Evolutionary conservation across 2,797 vertebrate species (phyloP).

Genomic region (Synaphobranchus kaupii): DNA sequence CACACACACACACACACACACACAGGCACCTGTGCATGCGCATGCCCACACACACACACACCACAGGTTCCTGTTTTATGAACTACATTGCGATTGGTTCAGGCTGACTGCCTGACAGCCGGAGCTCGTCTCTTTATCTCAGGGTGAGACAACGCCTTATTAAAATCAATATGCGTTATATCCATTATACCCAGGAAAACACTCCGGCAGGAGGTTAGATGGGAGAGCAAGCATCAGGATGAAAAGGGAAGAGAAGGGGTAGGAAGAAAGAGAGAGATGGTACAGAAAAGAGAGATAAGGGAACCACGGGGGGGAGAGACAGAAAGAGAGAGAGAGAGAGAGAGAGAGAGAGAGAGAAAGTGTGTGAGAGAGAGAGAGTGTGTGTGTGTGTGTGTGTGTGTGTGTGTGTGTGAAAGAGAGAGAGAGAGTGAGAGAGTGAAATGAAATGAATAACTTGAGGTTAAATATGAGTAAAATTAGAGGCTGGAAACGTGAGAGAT

Average conservation of each 20-base stretch:
- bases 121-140: not conserved
- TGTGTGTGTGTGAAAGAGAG: not conserved
- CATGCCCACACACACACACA: not conserved
- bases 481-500: not conserved
- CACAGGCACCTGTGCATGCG: not conserved
- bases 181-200: not conserved
- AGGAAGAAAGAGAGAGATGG: not conserved
- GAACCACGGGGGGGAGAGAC: too few species aligned
- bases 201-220: not conserved
- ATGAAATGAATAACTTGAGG: not conserved
- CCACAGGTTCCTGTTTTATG: not conserved
- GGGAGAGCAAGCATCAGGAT: not conserved
- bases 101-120: not conserved
- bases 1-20: slow-evolving; percentile 24
- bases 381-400: too few species aligned
- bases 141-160: not conserved
- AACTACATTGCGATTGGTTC: not conserved
- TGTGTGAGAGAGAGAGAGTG: not conserved
- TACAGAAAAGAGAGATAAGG: not conserved
- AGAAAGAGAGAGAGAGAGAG: not conserved
- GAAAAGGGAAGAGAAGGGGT: not conserved
- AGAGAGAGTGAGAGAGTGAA: not conserved
- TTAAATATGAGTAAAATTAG: not conserved
- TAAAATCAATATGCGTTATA: not conserved
- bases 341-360: not conserved